Evolutionary conservation across 2,888 invertebrate species (phyloP).

Genomic region (Sphinx pinastri): DNA sequence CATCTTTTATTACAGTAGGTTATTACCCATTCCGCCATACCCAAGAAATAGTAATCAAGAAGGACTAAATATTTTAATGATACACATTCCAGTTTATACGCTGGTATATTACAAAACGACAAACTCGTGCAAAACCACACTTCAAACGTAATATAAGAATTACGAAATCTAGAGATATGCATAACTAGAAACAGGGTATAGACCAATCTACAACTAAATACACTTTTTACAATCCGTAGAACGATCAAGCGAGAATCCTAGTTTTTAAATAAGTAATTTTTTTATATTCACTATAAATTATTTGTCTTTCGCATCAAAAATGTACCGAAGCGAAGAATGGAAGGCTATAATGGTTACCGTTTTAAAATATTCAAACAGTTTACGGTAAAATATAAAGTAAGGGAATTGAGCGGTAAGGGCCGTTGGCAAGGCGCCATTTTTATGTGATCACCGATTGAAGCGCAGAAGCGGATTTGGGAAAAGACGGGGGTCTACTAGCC

Average conservation of each 20-base stretch:
- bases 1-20: no score
- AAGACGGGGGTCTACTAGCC: no score
- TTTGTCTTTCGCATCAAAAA: conserved; percentile 54
- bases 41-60: no score
- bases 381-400: conserved; percentile 32
- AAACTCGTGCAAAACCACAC: conserved; percentile 46
- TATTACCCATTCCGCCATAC: no score
- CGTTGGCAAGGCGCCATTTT: conserved; percentile 38
- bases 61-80: background rate
- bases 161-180: conserved; percentile 81
- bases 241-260: conserved; percentile 77
- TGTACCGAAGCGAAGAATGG: conserved; percentile 36
- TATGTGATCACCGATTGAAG: conserved; percentile 33
- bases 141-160: conserved; percentile 50
- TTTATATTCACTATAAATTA: conserved; percentile 57
- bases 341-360: conserved; percentile 33
- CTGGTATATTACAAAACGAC: background rate
- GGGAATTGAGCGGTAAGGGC: conserved; percentile 28
- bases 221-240: conserved; percentile 81
- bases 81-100: background rate
- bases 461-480: background rate
- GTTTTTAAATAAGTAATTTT: conserved; percentile 66
- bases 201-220: conserved; percentile 79
- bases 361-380: conserved; percentile 43
- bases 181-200: conserved; percentile 80